Conservation (phyloP, 2,113 vertebrate genomes). For the Equus quagga region DNA sequence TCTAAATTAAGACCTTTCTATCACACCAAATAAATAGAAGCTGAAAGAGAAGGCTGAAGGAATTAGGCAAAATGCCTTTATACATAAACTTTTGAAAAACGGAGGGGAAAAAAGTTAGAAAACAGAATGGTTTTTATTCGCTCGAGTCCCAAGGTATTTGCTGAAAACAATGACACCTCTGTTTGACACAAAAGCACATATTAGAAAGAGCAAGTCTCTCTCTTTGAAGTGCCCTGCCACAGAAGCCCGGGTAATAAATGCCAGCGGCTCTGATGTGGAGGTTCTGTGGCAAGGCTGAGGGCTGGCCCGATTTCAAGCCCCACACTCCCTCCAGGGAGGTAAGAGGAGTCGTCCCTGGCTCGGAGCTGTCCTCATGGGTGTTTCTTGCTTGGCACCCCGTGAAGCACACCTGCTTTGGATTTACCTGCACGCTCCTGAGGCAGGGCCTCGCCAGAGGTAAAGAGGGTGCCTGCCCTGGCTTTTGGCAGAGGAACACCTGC, state of each 20-base stretch:
- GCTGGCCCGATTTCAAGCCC: not conserved
- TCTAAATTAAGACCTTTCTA: slow-evolving; percentile 75
- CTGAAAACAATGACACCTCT: slow-evolving; percentile 54
- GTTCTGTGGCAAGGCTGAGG: not conserved
- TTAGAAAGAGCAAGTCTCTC: not conserved
- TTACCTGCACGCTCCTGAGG: not conserved
- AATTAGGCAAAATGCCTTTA: slow-evolving; percentile 33
- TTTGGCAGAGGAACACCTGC: too few relatives aligned
- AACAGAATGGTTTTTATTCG: slow-evolving; percentile 36
- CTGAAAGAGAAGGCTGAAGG: not conserved
- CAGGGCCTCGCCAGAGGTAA: not conserved
- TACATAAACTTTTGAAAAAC: not conserved
- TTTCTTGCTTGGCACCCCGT: not conserved
- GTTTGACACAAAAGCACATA: not conserved
- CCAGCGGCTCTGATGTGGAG: not conserved
- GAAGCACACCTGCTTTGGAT: not conserved
- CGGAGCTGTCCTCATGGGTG: fast-evolving
- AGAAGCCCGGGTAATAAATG: not conserved
- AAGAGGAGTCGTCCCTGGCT: not conserved
- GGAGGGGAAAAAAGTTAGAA: not conserved
- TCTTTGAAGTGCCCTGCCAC: slow-evolving; percentile 1
- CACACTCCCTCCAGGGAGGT: not conserved
- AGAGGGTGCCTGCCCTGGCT: not conserved
- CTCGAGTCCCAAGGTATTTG: not conserved
- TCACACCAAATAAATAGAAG: slow-evolving; percentile 66